Base-by-base conservation (phyloP, 2,797 vertebrate species). In the Sylvilagus floridanus region DNA sequence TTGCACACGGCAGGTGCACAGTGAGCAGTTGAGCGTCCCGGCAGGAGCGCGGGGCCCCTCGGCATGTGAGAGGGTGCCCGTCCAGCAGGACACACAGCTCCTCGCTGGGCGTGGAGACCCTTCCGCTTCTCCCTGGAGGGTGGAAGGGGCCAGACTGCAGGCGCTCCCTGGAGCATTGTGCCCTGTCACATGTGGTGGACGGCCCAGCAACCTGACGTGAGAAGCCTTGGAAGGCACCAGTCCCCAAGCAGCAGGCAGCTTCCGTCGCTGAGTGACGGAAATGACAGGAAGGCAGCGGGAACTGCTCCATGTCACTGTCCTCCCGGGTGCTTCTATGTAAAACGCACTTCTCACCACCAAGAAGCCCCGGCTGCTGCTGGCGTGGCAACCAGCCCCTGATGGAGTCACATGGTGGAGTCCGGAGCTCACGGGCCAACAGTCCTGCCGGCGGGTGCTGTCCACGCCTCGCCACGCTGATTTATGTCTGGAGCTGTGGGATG, bases 261-360 rank as follows among this genome's bases (percentile, higher is more conserved):
- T 77, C 69, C 87, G 95, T 95, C 92, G 77, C 84, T 87, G 79
- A 95, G 52, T 95, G 94, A 84, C 81, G 37, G 76, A 94, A 90
- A 91, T 92, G 95, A 62, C 84, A 87, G 22, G 35, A 63, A 93
- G 87, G 84, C 72, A 60, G 30, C 6, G 57, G 87, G 91, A 96
- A 96, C 87, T 90, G 92, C 84, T 69, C 57, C 35, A 7, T 30
- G 30, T 89, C 68, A 72, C 95, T 94, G 84, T 75, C 94, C 93
- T 96, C 89, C 93, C 84, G 91, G 73, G 87, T 84, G 87, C 97
- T 95, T 86, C 82, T 28, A 93, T 84, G 72, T 54, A 95, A 96
- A 96, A 77, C 11, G 91, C 87, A 84, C 84, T 54, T 76, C 71
- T 91, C 57, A 82, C 24, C n/a, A 63, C 69, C 37, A 42, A 84